These are phyloP conservation scores for Heliconius himera DNA, from an alignment of 1,140 invertebrate species.

Conservation along the genomic window DNA sequence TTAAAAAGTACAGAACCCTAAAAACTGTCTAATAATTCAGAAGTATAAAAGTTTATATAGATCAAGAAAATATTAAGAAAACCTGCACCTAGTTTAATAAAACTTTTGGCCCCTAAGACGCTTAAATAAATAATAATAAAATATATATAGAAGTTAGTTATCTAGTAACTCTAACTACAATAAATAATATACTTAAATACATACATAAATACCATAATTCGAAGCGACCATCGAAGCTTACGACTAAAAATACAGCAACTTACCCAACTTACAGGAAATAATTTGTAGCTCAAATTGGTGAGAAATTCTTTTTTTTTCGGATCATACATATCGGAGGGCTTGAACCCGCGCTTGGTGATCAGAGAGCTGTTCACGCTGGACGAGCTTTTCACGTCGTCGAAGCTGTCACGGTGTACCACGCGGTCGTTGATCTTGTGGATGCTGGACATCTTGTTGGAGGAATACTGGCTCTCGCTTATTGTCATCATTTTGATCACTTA, in stretches of 20 bases:
- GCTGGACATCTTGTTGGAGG: conserved; percentile 79
- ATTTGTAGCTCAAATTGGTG: conserved; percentile 88
- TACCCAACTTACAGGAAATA: conserved; percentile 90
- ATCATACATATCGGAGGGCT: conserved; percentile 91
- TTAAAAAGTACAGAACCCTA: no score
- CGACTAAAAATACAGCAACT: conserved; percentile 69
- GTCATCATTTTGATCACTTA: conserved; percentile 71
- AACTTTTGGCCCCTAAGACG: no score
- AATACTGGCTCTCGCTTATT: conserved; percentile 79
- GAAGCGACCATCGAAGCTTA: conserved; percentile 64
- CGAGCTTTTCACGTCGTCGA: conserved; percentile 74
- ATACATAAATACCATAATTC: conserved; percentile 48
- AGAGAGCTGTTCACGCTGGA: conserved; percentile 77
- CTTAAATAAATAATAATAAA: neutral
- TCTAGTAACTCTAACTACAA: conserved; percentile 39
- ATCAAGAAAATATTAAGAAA: no score
- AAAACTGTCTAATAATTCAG: no score
- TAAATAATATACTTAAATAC: conserved; percentile 35
- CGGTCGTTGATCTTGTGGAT: conserved; percentile 79
- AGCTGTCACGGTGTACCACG: conserved; percentile 75
- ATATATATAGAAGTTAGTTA: conserved; percentile 28
- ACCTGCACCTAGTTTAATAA: no score
- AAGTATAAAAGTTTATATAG: no score
- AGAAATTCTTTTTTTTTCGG: conserved; percentile 90
- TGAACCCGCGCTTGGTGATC: conserved; percentile 86